Base-by-base conservation (phyloP, 2,797 vertebrate species). In the Cryptoblepharus egeriae region DNA sequence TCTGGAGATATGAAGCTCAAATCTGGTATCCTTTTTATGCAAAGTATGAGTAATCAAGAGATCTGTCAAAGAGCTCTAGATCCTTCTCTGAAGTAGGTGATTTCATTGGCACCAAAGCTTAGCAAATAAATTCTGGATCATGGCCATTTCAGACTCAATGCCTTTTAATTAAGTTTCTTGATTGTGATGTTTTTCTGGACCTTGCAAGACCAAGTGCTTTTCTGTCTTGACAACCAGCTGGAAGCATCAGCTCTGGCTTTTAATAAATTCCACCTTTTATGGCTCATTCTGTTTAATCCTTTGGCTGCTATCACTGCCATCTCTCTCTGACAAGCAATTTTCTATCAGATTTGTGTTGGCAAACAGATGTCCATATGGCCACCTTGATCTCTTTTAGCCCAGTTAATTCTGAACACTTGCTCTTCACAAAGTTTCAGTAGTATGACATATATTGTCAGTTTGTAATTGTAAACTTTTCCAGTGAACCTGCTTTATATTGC, bases 301-400 rank as follows among this genome's bases (percentile, higher is more conserved):
- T 61, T 80, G 79, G 79, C 60, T 20, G 26, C 42, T 80, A 77
- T 83, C 75, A 55, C 28, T 77, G 65, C 55, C 81, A 77, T 83
- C 58, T 71, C 32, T 55, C 58, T 30, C 30, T 39, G 58, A 52
- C 26, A 63, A 83, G 58, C 69, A 71, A 61, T 77, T 77, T 82
- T 52, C 55, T 12, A 63, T 83, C 42, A 71, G 75, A 39, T 39
- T 71, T 77, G 30, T 71, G 26, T 63, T 77, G 57, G 67, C 58
- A 77, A 83, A 52, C 20, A 35, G 67, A 55, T 71, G 57, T 61
- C 74, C 39, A 24, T 37, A 70, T 71, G 65, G 65, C 24, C 73
- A 37, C n/a, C 16, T 22, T 61, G 67, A 75, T 82, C 73, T 76
- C 37, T 39, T 49, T 64, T 82, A 70, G 57, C 55, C 32, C 30